Conservation (phyloP, 2,113 vertebrate species). For the Penelope pileata region DNA sequence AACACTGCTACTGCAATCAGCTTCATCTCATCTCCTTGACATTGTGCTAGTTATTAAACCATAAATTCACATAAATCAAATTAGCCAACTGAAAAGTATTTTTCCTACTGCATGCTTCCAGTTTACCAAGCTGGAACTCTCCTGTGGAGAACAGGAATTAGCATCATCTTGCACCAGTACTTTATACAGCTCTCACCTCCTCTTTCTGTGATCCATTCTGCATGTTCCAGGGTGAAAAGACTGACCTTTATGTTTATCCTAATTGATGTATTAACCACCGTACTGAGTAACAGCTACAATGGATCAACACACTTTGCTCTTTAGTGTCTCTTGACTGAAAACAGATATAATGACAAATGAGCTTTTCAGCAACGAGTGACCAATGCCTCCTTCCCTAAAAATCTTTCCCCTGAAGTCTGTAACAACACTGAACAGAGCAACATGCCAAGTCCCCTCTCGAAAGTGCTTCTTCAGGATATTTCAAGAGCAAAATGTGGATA, state of each 20-base stretch:
- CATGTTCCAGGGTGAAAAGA: background rate
- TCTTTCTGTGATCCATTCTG: background rate
- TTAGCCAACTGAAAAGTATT: background rate
- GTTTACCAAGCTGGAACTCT: background rate
- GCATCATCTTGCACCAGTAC: background rate
- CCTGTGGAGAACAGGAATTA: background rate
- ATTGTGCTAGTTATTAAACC: background rate
- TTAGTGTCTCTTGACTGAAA: background rate
- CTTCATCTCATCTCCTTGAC: background rate
- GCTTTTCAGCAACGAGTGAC: background rate
- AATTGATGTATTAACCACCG: background rate
- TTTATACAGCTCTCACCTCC: background rate
- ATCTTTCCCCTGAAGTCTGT: background rate
- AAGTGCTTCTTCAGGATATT: background rate
- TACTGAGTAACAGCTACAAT: background rate
- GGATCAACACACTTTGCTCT: rapidly evolving
- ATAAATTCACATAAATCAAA: background rate
- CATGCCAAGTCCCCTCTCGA: background rate
- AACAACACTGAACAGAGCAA: background rate
- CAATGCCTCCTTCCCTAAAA: background rate
- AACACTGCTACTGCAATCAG: background rate
- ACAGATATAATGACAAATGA: rapidly evolving
- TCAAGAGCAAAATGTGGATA: rapidly evolving
- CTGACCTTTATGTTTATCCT: background rate
- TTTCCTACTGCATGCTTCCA: background rate